Conservation (phyloP, 2,888 invertebrate species). For the Cepaea hortensis region DNA sequence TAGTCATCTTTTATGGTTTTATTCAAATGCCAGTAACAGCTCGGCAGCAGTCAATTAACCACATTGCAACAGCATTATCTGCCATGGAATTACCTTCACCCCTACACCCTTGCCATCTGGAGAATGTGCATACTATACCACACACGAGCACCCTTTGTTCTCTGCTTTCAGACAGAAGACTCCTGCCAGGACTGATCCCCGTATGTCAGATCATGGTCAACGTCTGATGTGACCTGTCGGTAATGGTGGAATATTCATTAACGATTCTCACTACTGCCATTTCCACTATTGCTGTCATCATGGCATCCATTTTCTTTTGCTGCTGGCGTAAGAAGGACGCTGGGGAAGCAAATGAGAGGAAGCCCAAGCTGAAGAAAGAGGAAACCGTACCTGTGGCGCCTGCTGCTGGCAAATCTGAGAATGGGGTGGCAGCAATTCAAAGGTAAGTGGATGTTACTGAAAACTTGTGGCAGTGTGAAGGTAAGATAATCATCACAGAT, state of each 20-base stretch:
- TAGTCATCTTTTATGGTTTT: too few species aligned
- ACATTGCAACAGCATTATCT: too few species aligned
- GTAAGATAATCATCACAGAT: too few species aligned
- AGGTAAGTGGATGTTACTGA: slow-evolving; percentile 8
- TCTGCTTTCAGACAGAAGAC: not conserved
- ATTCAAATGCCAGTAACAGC: too few species aligned
- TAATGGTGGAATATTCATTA: slow-evolving; percentile 45
- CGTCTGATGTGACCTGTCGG: not conserved
- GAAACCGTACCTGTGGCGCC: not conserved
- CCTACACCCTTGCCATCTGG: not conserved
- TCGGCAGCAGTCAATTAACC: too few species aligned
- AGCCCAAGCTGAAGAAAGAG: not conserved
- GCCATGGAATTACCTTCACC: too few species aligned
- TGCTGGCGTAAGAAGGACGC: slow-evolving; percentile 62
- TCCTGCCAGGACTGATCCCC: too few species aligned
- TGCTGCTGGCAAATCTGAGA: not conserved
- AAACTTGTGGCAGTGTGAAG: too few species aligned
- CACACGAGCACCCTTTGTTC: not conserved
- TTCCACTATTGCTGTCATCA: slow-evolving; percentile 62
- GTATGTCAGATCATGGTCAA: not conserved
- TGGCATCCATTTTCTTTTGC: slow-evolving; percentile 69
- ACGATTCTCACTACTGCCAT: slow-evolving; percentile 60
- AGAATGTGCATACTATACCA: not conserved
- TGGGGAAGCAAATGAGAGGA: slow-evolving; percentile 19
- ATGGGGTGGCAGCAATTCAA: not conserved